Base-by-base conservation (phyloP, 2,797 vertebrate species). In the Ceryle rudis region DNA sequence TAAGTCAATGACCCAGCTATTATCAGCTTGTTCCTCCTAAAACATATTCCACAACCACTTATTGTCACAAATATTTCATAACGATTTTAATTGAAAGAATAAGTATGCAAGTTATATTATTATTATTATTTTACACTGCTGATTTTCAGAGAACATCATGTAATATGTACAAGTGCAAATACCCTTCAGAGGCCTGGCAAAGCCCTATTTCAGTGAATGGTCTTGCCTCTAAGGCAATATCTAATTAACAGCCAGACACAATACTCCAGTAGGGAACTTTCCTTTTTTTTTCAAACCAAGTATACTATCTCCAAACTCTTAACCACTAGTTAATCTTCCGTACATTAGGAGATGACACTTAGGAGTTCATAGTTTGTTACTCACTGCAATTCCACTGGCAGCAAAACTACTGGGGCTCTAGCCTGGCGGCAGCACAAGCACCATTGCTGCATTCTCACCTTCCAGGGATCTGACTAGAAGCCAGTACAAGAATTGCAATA, bases 371-470 rank as follows among this genome's bases (percentile, higher is more conserved):
- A n/a, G n/a, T 33, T 67, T 80, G 15, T 29, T 33, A 18, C 22
- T 51, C 23, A 18, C 39, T 25, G 13, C 4, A 25, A 21, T 13
- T 33, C n/a, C 5, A 1, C 19, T 31, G 21, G 10, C 35, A 61
- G 35, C 31, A 77, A 71, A 75, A 21, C 17, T 5, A 8, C 31
- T 8, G 23, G 19, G 14, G 16, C 12, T 37, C 14, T 42, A 52
- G 15, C 21, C 20, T 6, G 5, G 57, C 11, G 25, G 26, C 52
- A 54, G 31, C 2, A 1, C 1, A 0, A 73, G 25, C 37, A 10
- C 3, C 4, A 0, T 14, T 51, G 18, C 25, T 4, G 19, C 2
- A 0, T 25, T n/a, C 47, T 35, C 39, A 13, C 26, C 41, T 26
- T 39, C 31, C n/a, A 15, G 28, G 11, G 20, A 11, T 26, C 41